Evolutionary conservation across 1,140 invertebrate species (phyloP).

Genomic region (Ips nitidus): DNA sequence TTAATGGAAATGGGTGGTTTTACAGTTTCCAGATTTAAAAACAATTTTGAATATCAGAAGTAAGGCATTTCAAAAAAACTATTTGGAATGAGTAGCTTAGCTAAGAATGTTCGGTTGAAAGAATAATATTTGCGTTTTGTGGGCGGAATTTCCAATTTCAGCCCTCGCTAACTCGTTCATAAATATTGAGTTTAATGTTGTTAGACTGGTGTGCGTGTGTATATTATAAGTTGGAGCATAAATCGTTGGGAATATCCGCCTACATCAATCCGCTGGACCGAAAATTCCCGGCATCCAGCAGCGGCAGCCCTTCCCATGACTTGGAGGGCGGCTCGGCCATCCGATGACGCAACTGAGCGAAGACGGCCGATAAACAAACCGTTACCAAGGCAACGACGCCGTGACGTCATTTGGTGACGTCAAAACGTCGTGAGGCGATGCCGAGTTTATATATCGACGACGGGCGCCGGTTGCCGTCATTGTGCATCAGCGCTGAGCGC

Average conservation of each 20-base stretch:
- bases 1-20: no score
- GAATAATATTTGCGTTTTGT: no score
- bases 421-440: conserved; percentile 38
- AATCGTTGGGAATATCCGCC: not conserved
- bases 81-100: no score
- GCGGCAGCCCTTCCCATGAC: conserved; percentile 12
- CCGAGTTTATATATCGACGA: conserved; percentile 51
- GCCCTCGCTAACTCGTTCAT: no score
- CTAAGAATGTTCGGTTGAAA: no score
- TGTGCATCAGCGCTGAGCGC: conserved; percentile 48
- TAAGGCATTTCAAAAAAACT: no score
- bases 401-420: conserved; percentile 49
- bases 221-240: no score
- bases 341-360: conserved; percentile 43
- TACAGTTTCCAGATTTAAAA: no score
- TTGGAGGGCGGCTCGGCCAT: conserved; percentile 29
- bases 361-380: conserved; percentile 49
- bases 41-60: no score
- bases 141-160: no score
- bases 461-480: conserved; percentile 44
- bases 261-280: conserved; percentile 4
- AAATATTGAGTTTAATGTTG: no score
- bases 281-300: not conserved
- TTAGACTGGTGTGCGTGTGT: no score
- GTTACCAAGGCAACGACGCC: conserved; percentile 46